A percentile compares a stretch with the other conserved stretches of the same genome.
These are phyloP conservation scores for Pristionchus exspectatus DNA, from an alignment of 2,888 invertebrate genomes.

Conservation along the genomic window DNA sequence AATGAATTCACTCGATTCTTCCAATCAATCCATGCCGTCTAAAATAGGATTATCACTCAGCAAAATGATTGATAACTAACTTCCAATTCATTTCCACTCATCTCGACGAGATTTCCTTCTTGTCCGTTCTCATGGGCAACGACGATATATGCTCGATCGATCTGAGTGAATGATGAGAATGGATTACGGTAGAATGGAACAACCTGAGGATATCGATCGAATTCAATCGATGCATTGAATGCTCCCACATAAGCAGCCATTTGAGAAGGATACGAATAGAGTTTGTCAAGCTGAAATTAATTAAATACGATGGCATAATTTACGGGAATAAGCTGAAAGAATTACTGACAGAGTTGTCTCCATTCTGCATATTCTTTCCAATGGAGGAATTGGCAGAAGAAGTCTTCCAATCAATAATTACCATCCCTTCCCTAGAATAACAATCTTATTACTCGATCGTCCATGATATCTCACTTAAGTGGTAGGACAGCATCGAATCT, in stretches of 20 bases:
- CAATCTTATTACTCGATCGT: too few species aligned
- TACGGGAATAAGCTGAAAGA: background rate
- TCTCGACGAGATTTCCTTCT: conserved; percentile 42
- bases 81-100: conserved; percentile 39
- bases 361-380: conserved; percentile 13
- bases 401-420: conserved; percentile 66
- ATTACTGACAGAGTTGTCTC: background rate
- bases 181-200: background rate
- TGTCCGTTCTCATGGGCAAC: conserved; percentile 48
- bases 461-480: conserved; percentile 53
- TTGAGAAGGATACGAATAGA: conserved; percentile 62
- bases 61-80: background rate
- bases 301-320: background rate
- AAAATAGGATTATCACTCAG: background rate
- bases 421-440: conserved; percentile 57
- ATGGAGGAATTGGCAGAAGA: conserved; percentile 57
- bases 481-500: conserved; percentile 65
- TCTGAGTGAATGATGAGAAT: conserved; percentile 1
- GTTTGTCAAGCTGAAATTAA: conserved; percentile 27
- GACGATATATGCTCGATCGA: conserved; percentile 28
- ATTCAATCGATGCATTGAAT: conserved; percentile 58
- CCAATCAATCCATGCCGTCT: conserved; percentile 48
- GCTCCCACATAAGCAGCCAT: conserved; percentile 64
- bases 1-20: conserved; percentile 31
- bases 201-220: conserved; percentile 43